Base-by-base conservation (phyloP, 2,113 vertebrate species). In the Epinephelus cyanopodus region DNA sequence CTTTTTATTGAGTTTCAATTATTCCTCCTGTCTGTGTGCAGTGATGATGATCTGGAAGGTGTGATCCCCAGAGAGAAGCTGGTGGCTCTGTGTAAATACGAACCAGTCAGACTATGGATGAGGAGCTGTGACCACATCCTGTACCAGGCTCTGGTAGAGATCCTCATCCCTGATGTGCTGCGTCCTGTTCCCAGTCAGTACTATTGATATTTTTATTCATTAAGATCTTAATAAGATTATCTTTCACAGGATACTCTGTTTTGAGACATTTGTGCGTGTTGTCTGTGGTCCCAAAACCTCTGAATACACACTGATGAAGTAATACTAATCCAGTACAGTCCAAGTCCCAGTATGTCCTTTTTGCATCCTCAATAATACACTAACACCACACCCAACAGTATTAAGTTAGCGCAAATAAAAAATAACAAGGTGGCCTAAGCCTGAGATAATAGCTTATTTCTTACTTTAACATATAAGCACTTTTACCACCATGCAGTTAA, bases 121-220 rank as follows among this genome's bases (percentile, higher is more conserved):
- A 94, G 97, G 76, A 97, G 94, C 95, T 99, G 98, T 1, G 98
- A 99, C 85, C 98, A 99, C 93, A 96, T 99, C 94, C 93, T 99
- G 62, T 99, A 99, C 95, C 98, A 99, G 95, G 97, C 98, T 0
- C 94, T 99, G 82, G 98, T 99, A 84, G 98, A 99, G 93, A 96
- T 98, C 79, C 98, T 99, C 52, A 99, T 99, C 90, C 98, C 98
- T 0, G 98, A 99, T 0, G 98, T 99, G 65, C 96, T 99, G 77
- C 96, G 98, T 19, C 98, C 98, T 0, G 98, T 99, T 64, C 98
- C 98, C 91, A 98, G 98, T 99, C 83, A 97, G 97, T 95, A 65
- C 21, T 13, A 14, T 29, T 57, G 1, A n/a, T 19, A 0, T 8
- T 74, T 71, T 48, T 5, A 4, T 39, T 57, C 5, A 37, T 62